These are phyloP conservation scores for Zosterops borbonicus DNA, from an alignment of 2,113 vertebrate species.

Conservation along the genomic window DNA sequence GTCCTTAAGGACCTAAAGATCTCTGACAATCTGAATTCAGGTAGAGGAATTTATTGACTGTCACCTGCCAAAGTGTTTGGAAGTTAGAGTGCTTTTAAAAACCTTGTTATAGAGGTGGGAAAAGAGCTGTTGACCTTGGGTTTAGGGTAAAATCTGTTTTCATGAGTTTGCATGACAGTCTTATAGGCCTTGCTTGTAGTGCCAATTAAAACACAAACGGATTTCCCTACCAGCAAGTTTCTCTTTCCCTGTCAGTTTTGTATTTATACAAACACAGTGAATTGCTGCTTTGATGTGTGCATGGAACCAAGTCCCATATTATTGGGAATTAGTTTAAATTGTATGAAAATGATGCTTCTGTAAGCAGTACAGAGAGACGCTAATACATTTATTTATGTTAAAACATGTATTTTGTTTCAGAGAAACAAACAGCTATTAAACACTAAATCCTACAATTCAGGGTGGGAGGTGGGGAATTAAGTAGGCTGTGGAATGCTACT, in stretches of 20 bases:
- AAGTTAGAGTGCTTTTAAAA: background rate
- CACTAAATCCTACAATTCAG: conserved; percentile 5
- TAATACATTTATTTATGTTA: conserved; percentile 69
- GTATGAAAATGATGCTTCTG: conserved; percentile 64
- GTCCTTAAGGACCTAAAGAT: background rate
- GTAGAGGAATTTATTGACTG: background rate
- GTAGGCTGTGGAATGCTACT: conserved; percentile 44
- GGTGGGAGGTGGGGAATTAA: background rate
- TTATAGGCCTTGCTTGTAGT: background rate
- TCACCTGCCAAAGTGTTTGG: background rate
- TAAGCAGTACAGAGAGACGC: conserved; percentile 58
- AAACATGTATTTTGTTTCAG: conserved; percentile 66
- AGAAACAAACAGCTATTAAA: conserved; percentile 31
- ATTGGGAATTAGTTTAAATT: conserved; percentile 66
- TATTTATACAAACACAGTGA: conserved; percentile 41
- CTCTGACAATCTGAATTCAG: background rate
- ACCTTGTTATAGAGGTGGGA: background rate
- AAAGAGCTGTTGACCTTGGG: background rate
- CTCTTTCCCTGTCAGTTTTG: background rate
- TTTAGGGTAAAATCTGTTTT: background rate
- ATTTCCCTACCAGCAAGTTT: background rate
- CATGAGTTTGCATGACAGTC: background rate
- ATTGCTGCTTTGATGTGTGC: conserved; percentile 43
- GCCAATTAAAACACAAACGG: background rate
- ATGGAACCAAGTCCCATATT: conserved; percentile 41